A percentile compares a stretch with the other conserved stretches of the same genome.
These are phyloP conservation scores for Papilio machaon DNA, from an alignment of 1,140 invertebrate species.

Conservation along the genomic window DNA sequence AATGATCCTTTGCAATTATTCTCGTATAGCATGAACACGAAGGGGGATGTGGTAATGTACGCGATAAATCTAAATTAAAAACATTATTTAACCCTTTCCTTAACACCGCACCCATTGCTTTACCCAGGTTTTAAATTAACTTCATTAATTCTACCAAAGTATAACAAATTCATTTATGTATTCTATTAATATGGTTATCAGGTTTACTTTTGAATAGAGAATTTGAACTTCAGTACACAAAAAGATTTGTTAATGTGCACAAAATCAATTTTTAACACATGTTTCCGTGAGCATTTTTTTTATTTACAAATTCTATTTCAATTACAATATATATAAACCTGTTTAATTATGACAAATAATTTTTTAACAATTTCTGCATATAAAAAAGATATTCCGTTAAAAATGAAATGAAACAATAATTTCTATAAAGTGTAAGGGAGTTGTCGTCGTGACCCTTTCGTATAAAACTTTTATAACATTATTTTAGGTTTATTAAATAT, in stretches of 20 bases:
- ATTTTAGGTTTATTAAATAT: constrained; percentile 53
- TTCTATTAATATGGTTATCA: background rate
- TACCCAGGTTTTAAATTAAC: constrained; percentile 24
- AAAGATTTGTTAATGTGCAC: background rate
- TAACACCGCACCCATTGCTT: constrained; percentile 36
- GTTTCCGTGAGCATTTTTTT: too few species aligned
- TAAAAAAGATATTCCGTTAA: background rate
- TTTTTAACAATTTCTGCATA: too few species aligned
- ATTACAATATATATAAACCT: too few species aligned
- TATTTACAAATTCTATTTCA: too few species aligned
- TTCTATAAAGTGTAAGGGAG: background rate
- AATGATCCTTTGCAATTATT: constrained; percentile 46
- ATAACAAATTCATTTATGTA: constrained; percentile 4
- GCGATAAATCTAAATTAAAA: constrained; percentile 71
- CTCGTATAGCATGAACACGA: constrained; percentile 52
- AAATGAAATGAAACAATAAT: constrained; percentile 1
- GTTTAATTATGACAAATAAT: too few species aligned
- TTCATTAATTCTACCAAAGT: constrained; percentile 25
- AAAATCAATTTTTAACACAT: background rate
- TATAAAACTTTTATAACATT: constrained; percentile 35
- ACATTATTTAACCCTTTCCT: constrained; percentile 65
- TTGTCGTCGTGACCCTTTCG: background rate
- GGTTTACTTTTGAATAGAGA: background rate
- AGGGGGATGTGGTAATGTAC: constrained; percentile 53
- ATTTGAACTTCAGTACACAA: background rate